phyloP scores from a whole-genome alignment of 2,888 invertebrate genomes.

The Epirrita christyi region DNA sequence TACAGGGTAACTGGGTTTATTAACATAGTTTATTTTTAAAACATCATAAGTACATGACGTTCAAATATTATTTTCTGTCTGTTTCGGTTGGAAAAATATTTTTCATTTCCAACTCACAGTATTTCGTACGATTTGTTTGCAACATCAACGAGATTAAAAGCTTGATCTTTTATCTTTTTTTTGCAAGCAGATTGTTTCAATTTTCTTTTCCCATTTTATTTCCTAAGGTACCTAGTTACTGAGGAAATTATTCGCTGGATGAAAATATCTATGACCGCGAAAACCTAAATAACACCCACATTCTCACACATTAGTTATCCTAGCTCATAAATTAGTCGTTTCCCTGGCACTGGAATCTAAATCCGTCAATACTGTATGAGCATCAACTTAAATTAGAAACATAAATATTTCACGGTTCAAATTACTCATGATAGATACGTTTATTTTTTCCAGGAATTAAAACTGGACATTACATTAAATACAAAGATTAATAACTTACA shows the following conservation, averaged over 20 bases:
- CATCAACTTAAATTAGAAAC: conserved; percentile 33
- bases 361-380: conserved; percentile 31
- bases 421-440: conserved; percentile 35
- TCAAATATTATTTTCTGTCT: conserved; percentile 15
- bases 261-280: conserved; percentile 63
- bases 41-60: conserved; percentile 37
- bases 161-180: background rate
- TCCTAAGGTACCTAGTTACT: background rate
- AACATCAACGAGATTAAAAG: background rate
- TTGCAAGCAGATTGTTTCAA: background rate
- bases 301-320: conserved; percentile 31
- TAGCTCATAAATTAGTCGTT: conserved; percentile 44
- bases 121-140: conserved; percentile 6
- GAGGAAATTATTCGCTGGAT: conserved; percentile 30
- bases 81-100: conserved; percentile 6
- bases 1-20: conserved; percentile 70
- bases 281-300: conserved; percentile 65
- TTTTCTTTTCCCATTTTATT: conserved; percentile 1
- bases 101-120: conserved; percentile 6
- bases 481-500: conserved; percentile 41
- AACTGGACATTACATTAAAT: conserved; percentile 43
- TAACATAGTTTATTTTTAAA: conserved; percentile 59
- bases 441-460: conserved; percentile 67
- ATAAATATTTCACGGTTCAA: conserved; percentile 29
- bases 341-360: conserved; percentile 46